Evolutionary conservation across 1,140 invertebrate genomes (phyloP), one percentile per base, ranked within the genome.

Genomic region (Pentalonia nigronervosa): DNA sequence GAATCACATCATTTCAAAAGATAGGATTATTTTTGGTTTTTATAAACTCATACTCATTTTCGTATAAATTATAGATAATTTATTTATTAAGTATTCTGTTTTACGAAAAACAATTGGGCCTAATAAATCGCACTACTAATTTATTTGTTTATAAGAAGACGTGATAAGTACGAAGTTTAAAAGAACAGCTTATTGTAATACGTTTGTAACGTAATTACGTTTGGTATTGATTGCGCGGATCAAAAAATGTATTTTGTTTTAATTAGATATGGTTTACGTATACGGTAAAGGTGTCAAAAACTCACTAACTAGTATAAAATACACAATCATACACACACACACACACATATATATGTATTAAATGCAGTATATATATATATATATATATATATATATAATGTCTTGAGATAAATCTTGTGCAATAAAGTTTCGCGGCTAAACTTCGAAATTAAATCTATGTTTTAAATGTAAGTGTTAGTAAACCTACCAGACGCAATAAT

Each of bases 391-490:
- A 20, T 41, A 47, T 86, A 45, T 86, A 45, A 21, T 8, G 17
- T 53, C 34, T 89, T 89, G 48, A 36, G 34, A 89, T 89, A 56
- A 53, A 89, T 89, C 34, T 36, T 41, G 36, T 34, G 25, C 20
- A 0, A 36, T 30, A 56, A 87, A 53, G 87, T 89, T 89, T 53
- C 34, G 11, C 14, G 14, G 48, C 9, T 48, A 11, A 53, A 89
- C 87, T 34, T 89, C 11, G n/a, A 88, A 88, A 88, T 88, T 47
- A 88, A 36, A 89, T 89, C 47, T 48, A 87, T 87, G 86, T 50
- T 50, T 87, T 50, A 14, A 87, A 48, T 87, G 30, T 48, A 87
- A 87, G 47, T 34, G 45, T 87, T 60, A 25, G 25, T 14, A 0
- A 11, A 60, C 4, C 8, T n/a, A 87, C 30, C 83, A 30, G 25